Conservation (phyloP, 2,113 vertebrate genomes). For the Chloropsis cyanopogon region DNA sequence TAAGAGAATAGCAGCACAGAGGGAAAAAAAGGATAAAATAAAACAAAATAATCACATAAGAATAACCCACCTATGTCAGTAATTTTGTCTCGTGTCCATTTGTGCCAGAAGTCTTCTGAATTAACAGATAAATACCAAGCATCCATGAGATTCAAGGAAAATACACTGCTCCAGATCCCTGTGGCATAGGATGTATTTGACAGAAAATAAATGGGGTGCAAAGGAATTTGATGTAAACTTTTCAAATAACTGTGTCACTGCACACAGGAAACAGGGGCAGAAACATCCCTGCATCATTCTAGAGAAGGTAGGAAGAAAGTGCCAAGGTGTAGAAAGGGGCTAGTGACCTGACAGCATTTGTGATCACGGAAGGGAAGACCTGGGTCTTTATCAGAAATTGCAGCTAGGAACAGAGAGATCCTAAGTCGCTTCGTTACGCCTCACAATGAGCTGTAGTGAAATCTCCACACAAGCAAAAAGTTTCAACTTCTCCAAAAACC, state of each 20-base stretch:
- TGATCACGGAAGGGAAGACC: background rate
- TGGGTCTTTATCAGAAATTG: background rate
- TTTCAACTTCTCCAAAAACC: background rate
- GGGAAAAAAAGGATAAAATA: background rate
- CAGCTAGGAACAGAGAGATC: background rate
- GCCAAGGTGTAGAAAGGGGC: background rate
- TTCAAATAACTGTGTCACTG: background rate
- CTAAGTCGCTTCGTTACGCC: background rate
- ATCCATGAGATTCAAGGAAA: conserved; percentile 73
- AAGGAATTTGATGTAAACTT: background rate
- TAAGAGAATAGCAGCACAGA: background rate
- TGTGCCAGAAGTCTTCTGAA: conserved; percentile 71
- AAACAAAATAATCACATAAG: background rate
- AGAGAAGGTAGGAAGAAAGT: background rate
- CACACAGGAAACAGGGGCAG: background rate
- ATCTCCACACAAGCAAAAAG: background rate
- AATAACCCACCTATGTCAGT: conserved; percentile 40
- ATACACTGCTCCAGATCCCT: conserved; percentile 74
- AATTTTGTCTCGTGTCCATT: conserved; percentile 65
- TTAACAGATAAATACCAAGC: conserved; percentile 62
- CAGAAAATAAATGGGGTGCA: background rate
- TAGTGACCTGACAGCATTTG: background rate
- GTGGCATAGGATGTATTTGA: background rate
- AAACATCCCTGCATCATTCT: background rate
- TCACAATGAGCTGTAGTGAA: background rate